Evolutionary conservation across 1,140 invertebrate species (phyloP).

Genomic region (Myzus persicae): DNA sequence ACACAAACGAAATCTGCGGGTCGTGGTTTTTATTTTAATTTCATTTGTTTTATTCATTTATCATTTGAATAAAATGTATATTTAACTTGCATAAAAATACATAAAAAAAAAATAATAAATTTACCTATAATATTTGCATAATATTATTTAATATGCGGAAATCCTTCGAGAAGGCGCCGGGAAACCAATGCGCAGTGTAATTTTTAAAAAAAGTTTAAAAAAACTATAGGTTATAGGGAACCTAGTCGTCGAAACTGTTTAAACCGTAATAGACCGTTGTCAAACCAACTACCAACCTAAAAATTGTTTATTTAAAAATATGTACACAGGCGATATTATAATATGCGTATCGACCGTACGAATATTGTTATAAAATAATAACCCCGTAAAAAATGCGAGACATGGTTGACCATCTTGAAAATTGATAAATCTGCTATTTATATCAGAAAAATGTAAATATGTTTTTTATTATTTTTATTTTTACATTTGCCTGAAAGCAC

Average conservation of each 20-base stretch:
- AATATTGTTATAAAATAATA: no score
- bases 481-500: background rate
- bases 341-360: no score
- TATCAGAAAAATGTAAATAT: background rate
- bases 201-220: no score
- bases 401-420: no score
- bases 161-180: background rate
- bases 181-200: background rate
- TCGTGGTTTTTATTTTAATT: background rate
- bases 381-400: background rate
- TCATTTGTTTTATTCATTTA: constrained; percentile 22
- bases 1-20: background rate
- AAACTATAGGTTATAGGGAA: background rate
- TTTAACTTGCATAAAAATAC: background rate
- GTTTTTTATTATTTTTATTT: background rate
- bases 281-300: background rate
- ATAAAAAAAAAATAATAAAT: background rate
- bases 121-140: no score
- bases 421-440: background rate
- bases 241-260: background rate
- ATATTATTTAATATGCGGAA: background rate
- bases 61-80: background rate
- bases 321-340: no score
- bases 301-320: no score
- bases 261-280: background rate